Conservation (phyloP, 2,113 vertebrate species). For the Nannobrachium achirus region DNA sequence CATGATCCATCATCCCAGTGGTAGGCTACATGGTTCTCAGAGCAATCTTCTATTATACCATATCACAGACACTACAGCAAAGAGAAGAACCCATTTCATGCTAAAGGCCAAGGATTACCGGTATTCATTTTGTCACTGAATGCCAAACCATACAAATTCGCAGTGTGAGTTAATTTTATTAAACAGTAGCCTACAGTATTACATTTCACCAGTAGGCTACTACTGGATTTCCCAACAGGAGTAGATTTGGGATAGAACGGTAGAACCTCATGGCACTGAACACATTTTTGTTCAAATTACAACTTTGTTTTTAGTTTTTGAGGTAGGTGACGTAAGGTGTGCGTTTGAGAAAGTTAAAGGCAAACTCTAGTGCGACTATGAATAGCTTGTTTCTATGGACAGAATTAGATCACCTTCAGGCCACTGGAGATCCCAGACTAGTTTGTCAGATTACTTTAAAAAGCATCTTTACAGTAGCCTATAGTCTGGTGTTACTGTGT, state of each 20-base stretch:
- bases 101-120: neutral
- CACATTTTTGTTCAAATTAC: neutral
- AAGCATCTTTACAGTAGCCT: slow-evolving; percentile 36
- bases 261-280: neutral
- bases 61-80: slow-evolving; percentile 28
- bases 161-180: neutral
- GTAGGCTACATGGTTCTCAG: slow-evolving; percentile 20
- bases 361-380: slow-evolving; percentile 72
- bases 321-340: slow-evolving; percentile 1
- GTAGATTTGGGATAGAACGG: neutral
- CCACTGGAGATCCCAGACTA: slow-evolving; percentile 40
- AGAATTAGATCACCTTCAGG: slow-evolving; percentile 72
- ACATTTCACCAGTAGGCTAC: too few relatives aligned
- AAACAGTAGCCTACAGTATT: neutral
- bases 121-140: neutral
- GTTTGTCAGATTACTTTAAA: slow-evolving; percentile 61
- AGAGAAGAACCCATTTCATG: slow-evolving; percentile 9
- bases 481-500: slow-evolving; percentile 9
- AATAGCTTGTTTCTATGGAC: slow-evolving; percentile 82
- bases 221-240: neutral
- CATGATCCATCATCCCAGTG: slow-evolving; percentile 38
- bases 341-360: slow-evolving; percentile 53
- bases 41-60: slow-evolving; percentile 46
- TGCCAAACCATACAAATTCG: neutral
- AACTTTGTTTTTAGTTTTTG: neutral